These are phyloP conservation scores for Crocallis elinguaria DNA, from an alignment of 2,888 invertebrate species.

Conservation along the genomic window DNA sequence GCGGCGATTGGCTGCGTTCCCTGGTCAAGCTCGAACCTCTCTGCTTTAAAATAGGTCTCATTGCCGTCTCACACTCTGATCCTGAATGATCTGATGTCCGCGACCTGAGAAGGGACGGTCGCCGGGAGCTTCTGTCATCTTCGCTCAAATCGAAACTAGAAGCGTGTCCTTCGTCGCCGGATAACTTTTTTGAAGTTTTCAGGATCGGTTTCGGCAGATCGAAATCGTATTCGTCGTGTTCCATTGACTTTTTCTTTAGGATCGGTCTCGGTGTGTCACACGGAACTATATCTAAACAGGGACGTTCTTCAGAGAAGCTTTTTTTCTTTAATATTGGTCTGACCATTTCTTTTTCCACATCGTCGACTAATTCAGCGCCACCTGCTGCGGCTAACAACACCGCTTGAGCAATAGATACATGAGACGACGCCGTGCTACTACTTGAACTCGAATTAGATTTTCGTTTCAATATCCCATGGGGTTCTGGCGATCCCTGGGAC, in stretches of 20 bases:
- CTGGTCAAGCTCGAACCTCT: conserved; percentile 84
- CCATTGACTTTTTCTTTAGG: conserved; percentile 93
- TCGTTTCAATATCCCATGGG: conserved; percentile 92
- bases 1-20: conserved; percentile 86
- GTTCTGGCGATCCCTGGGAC: conserved; percentile 87
- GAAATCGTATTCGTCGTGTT: conserved; percentile 89
- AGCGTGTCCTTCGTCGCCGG: conserved; percentile 85
- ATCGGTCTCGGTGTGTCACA: conserved; percentile 89
- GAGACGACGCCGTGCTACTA: conserved; percentile 86
- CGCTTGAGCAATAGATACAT: conserved; percentile 88
- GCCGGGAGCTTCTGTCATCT: conserved; percentile 83
- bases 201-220: conserved; percentile 91
- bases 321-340: conserved; percentile 94
- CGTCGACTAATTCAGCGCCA: conserved; percentile 82
- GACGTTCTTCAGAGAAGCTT: conserved; percentile 88
- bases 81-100: conserved; percentile 82
- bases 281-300: conserved; percentile 76
- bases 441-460: conserved; percentile 89
- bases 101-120: conserved; percentile 83
- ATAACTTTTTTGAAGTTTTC: conserved; percentile 88
- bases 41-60: conserved; percentile 88
- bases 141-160: conserved; percentile 84
- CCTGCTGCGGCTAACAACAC: conserved; percentile 87
- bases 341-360: conserved; percentile 86
- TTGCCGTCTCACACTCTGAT: conserved; percentile 83